Conservation (phyloP, 2,113 vertebrate species). For the Telmatochromis sp. region DNA sequence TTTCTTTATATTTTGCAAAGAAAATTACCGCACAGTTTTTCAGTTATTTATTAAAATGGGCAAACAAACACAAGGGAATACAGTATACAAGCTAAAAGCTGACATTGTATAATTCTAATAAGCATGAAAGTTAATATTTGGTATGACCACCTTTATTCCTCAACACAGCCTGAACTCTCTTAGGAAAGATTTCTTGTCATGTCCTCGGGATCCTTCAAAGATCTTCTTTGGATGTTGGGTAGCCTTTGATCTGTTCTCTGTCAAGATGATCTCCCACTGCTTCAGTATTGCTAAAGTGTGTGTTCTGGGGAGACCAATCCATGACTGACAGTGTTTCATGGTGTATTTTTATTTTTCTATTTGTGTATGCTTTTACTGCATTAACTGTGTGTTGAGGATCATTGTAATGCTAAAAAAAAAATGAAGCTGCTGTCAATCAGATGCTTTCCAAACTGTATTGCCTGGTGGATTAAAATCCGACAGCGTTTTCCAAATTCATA, state of each 20-base stretch:
- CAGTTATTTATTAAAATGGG: not conserved
- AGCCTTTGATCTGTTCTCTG: not conserved
- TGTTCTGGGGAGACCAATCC: not conserved
- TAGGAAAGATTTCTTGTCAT: not conserved
- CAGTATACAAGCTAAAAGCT: not conserved
- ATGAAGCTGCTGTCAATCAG: not conserved
- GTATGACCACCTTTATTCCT: not conserved
- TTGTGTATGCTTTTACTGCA: not conserved
- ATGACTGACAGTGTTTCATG: not conserved
- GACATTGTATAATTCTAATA: not conserved
- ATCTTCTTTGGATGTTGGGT: not conserved
- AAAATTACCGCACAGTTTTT: not conserved
- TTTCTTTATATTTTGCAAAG: not conserved
- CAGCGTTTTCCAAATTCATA: not conserved
- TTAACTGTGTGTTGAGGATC: not conserved
- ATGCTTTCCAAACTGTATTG: not conserved
- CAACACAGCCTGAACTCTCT: not conserved
- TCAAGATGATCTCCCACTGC: not conserved
- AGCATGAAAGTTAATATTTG: not conserved
- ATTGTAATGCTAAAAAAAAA: not conserved
- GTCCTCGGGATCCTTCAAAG: not conserved
- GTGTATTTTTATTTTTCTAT: not conserved
- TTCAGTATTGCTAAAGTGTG: not conserved
- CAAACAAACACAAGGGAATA: not conserved
- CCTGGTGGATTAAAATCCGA: not conserved